Base-by-base conservation (phyloP, 2,797 vertebrate species). In the Gymnoscopelus microlampas region DNA sequence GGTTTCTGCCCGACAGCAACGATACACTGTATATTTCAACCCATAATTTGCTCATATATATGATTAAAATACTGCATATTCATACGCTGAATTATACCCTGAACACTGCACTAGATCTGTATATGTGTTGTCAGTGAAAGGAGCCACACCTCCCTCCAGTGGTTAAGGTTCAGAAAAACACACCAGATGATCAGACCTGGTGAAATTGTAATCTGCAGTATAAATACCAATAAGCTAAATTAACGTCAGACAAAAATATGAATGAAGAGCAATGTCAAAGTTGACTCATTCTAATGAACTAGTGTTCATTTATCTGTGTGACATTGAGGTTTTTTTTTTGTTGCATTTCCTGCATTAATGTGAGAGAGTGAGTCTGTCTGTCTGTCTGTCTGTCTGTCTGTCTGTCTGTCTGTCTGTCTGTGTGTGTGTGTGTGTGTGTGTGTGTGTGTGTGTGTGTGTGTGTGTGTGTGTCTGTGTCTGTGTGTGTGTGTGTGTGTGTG, bases 131-230 rank as follows among this genome's bases (percentile, higher is more conserved):
- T 84, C 60, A 84, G 71, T 82, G 9, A 73, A 71, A 85, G 73
- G 87, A 80, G 71, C 71, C 1, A 79, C 83, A 84, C 86, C 88
- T 88, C 90, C 90, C 88, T 90, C 89, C 88, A 90, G 90, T 91
- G 90, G 90, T 57, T 69, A 65, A n/a, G 73, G 63, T 69, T 79
- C 72, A 83, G 65, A 84, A 83, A 83, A 81, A 76, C 83, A 87
- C 57, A 77, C 19, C 62, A 59, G 51, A 13, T 48, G 61, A 32
- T 67, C 23, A 73, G 60, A 70, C 24, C 29, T 32, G 71, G 48
- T 32, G 39, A 62, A 10, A 8, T 54, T 4, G 55, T 26, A 32
- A 39, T 26, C 39, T 60, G n/a, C 58, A 3, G 44, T 32, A 5
- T 23, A 19, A 19, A 19, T 19, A n/a, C 53, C 51, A 57, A 58